Conservation (phyloP, 2,888 invertebrate species). For the Diplazon laetatorius region DNA sequence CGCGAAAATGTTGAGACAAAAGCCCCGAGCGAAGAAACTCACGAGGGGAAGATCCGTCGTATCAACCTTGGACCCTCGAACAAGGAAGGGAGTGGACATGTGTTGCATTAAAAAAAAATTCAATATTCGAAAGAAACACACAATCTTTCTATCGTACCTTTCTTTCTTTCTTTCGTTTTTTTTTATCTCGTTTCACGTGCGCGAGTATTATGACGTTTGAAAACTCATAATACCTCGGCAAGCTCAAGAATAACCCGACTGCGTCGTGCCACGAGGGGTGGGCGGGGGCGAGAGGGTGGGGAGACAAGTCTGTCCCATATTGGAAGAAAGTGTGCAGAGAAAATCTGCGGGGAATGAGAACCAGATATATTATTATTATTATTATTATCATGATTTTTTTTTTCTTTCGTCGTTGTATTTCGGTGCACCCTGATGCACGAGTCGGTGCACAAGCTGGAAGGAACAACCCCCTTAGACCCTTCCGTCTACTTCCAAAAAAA, state of each 20-base stretch:
- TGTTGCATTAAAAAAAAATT: constrained; percentile 51
- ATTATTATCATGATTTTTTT: neutral
- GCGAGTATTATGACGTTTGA: constrained; percentile 43
- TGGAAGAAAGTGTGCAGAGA: constrained; percentile 71
- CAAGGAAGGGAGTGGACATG: neutral
- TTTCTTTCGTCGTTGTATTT: constrained; percentile 34
- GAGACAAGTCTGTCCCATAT: constrained; percentile 66
- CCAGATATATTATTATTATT: constrained; percentile 39
- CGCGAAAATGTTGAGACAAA: neutral
- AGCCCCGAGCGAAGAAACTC: neutral
- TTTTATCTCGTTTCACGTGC: constrained; percentile 3
- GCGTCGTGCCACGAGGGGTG: constrained; percentile 10
- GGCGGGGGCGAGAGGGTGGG: too few relatives aligned
- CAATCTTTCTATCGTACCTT: neutral
- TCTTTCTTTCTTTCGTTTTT: neutral
- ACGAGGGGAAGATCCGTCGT: neutral
- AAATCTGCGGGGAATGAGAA: constrained; percentile 60
- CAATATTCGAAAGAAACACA: constrained; percentile 38
- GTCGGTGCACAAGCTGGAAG: constrained; percentile 23
- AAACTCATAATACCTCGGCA: constrained; percentile 35
- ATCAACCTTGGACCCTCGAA: neutral
- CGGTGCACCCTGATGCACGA: constrained; percentile 17
- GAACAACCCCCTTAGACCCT: constrained; percentile 12
- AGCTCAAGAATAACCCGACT: constrained; percentile 38
- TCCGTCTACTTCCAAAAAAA: constrained; percentile 55